Conservation (phyloP, 2,797 vertebrate species). For the Chelonia mydas region DNA sequence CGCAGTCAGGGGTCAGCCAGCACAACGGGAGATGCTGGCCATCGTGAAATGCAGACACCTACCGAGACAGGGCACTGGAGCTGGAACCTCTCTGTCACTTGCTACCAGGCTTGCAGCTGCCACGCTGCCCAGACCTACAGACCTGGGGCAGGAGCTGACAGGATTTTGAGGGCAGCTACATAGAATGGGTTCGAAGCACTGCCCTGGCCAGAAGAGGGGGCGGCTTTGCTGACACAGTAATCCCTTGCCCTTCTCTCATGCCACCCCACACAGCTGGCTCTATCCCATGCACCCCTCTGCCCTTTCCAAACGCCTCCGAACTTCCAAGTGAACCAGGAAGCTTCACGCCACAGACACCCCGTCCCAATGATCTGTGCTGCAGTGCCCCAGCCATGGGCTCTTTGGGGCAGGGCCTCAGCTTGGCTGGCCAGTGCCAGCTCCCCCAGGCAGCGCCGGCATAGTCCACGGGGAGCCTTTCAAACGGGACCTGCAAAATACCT, state of each 20-base stretch:
- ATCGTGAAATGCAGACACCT: not conserved
- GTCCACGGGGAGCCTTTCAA: not conserved
- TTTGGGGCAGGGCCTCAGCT: not conserved
- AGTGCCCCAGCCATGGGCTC: no score
- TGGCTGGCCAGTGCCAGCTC: not conserved
- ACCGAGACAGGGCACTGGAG: not conserved
- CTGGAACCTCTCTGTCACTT: not conserved
- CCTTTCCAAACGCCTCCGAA: not conserved
- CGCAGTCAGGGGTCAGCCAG: not conserved
- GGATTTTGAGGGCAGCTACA: not conserved
- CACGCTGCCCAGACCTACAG: no score
- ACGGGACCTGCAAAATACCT: not conserved
- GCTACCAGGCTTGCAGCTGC: not conserved
- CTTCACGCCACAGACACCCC: not conserved
- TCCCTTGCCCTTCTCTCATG: not conserved
- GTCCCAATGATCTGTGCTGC: no score
- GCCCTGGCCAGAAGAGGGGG: not conserved
- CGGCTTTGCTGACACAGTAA: not conserved
- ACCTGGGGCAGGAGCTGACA: not conserved
- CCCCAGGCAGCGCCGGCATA: not conserved
- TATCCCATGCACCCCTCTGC: no score
- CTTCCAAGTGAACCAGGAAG: not conserved
- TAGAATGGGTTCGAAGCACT: not conserved
- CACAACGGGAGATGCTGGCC: no score
- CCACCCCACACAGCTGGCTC: not conserved